These are phyloP conservation scores for Pinna nobilis DNA, from an alignment of 1,140 invertebrate genomes.

Conservation along the genomic window DNA sequence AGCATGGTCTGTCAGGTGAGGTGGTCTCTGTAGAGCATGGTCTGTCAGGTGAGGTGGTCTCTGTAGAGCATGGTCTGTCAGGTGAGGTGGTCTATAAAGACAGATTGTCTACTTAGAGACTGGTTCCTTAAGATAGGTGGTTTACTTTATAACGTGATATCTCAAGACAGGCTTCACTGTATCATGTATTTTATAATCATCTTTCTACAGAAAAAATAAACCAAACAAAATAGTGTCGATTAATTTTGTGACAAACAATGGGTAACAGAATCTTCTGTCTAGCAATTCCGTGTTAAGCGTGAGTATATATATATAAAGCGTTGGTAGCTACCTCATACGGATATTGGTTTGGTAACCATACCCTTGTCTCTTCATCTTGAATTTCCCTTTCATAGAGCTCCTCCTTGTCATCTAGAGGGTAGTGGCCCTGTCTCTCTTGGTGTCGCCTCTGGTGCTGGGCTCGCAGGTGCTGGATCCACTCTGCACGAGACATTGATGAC, in stretches of 20 bases:
- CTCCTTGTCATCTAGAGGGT: conserved; percentile 69
- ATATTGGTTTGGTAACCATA: conserved; percentile 1
- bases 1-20: background rate
- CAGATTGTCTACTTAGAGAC: no score
- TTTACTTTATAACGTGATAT: no score
- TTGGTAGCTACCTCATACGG: background rate
- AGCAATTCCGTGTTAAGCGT: no score
- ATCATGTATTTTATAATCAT: no score
- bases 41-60: background rate
- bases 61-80: background rate
- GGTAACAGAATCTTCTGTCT: no score
- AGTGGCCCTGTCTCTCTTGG: conserved; percentile 74
- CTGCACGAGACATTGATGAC: conserved; percentile 68
- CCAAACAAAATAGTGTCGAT: no score
- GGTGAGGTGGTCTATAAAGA: no score
- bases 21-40: background rate
- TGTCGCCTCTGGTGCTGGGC: conserved; percentile 78
- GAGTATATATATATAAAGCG: no score
- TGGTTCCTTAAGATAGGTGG: no score
- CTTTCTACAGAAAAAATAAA: no score
- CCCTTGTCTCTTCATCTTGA: conserved; percentile 21
- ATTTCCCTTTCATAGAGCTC: conserved; percentile 76
- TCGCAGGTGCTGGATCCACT: conserved; percentile 77
- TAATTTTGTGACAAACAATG: no score
- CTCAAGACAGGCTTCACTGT: no score